Percentiles rank a stretch among this genome's conserved stretches.
phyloP scores from a whole-genome alignment of 2,888 invertebrate species.

The Aspidapion aeneum region DNA sequence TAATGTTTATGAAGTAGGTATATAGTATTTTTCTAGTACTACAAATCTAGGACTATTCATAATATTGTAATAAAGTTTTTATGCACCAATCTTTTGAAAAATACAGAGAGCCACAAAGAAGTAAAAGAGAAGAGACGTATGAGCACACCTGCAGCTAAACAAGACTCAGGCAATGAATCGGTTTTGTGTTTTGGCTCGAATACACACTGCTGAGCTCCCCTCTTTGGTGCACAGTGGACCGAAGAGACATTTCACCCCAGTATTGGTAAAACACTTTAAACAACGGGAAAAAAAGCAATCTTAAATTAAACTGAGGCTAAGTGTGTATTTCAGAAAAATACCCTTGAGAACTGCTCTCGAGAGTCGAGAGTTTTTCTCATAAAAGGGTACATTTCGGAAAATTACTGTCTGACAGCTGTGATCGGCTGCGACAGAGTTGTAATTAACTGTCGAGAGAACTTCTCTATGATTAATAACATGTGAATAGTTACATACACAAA shows the following conservation, averaged over 20 bases:
- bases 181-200: constrained; percentile 25
- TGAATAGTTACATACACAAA: too few species aligned
- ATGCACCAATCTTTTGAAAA: not conserved
- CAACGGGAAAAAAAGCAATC: too few species aligned
- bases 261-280: constrained; percentile 27
- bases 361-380: too few species aligned
- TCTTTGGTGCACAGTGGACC: constrained; percentile 2
- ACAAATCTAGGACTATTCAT: not conserved
- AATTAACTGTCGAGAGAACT: too few species aligned
- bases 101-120: not conserved
- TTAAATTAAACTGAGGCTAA: too few species aligned
- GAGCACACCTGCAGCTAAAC: constrained; percentile 22
- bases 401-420: too few species aligned
- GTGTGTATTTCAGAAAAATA: too few species aligned
- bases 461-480: too few species aligned
- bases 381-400: too few species aligned
- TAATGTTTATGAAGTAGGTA: not conserved
- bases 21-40: not conserved
- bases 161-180: constrained; percentile 23
- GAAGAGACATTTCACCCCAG: constrained; percentile 19
- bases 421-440: too few species aligned
- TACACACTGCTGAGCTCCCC: constrained; percentile 17
- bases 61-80: not conserved
- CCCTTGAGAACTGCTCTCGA: too few species aligned
- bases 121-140: not conserved